Percentiles rank a stretch among this genome's conserved stretches.
These are phyloP conservation scores for Agelas oroides DNA, from an alignment of 37 sponge, comb jelly and placozoan species.

Conservation along the genomic window DNA sequence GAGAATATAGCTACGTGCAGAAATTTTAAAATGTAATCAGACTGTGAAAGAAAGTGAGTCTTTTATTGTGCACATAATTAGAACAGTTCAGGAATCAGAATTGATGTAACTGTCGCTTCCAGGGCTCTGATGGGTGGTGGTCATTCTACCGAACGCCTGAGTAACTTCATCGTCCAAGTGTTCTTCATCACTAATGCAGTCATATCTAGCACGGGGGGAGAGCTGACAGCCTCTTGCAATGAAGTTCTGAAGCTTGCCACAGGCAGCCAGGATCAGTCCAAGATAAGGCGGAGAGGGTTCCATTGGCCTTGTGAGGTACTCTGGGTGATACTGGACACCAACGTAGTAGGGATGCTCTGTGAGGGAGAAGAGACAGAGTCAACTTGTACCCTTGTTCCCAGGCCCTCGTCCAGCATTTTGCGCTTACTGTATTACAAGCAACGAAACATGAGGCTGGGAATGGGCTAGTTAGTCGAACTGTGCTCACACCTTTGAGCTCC, in stretches of 20 bases:
- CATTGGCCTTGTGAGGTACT: conserved; percentile 93
- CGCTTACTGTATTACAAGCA: neutral
- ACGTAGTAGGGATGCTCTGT: conserved; percentile 91
- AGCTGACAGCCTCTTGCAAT: conserved; percentile 61
- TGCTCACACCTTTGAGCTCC: conserved; percentile 77
- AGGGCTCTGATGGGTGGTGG: too few species aligned
- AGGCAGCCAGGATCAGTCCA: conserved; percentile 90
- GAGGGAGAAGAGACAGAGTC: neutral
- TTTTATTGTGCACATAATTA: too few species aligned
- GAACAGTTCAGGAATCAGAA: too few species aligned
- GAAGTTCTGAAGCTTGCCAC: conserved; percentile 60
- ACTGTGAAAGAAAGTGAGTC: too few species aligned
- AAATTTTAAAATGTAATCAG: too few species aligned
- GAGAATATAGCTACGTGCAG: too few species aligned
- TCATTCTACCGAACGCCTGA: conserved; percentile 17
- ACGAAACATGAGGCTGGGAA: too few species aligned
- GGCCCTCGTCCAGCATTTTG: neutral
- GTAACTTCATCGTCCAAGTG: conserved; percentile 47
- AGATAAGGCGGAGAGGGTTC: conserved; percentile 94
- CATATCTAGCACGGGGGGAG: conserved; percentile 69
- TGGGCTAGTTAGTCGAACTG: neutral
- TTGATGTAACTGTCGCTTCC: too few species aligned
- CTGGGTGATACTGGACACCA: conserved; percentile 94
- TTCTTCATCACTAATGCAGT: conserved; percentile 38
- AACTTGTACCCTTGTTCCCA: neutral